Base-by-base conservation (phyloP, 2,797 vertebrate species). In the Bovichtus diacanthus region DNA sequence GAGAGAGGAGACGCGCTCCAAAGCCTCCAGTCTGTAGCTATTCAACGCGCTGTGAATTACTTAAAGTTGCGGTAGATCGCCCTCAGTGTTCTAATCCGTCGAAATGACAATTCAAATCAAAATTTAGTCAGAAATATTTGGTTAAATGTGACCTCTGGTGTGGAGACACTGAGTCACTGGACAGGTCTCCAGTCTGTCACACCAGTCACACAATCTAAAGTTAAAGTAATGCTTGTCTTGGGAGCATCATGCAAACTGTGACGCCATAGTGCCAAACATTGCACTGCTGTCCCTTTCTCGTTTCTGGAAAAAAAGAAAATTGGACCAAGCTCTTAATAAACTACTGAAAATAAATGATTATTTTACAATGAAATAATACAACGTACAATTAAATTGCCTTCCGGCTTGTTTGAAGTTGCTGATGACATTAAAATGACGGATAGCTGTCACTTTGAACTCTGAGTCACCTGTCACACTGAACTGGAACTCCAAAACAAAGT, bases 321-420 rank as follows among this genome's bases (percentile, higher is more conserved):
- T 62, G 15, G 7, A 41, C n/a, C 5, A 38, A 39, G 9, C 21
- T 25, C 1, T 58, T 12, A n/a, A 51, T 39, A 55, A 55, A 13
- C 10, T 2, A 46, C 9, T 21, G 3, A 54, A 68, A 38, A 12
- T 38, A 36, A 46, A n/a, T n/a, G n/a, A n/a, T n/a, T n/a, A n/a
- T n/a, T n/a, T n/a, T n/a, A n/a, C n/a, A n/a, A n/a, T n/a, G n/a
- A n/a, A n/a, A n/a, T n/a, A n/a, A n/a, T n/a, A n/a, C n/a, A n/a
- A n/a, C n/a, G n/a, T n/a, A n/a, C n/a, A n/a, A n/a, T 21, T n/a
- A 51, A 19, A 44, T 11, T 39, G 23, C 16, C 49, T 41, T 41
- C 46, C 44, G 19, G 16, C n/a, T 23, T 60, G 25, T 49, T 78
- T 31, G 13, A 51, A 54, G 12, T 27, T 77, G 34, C 53, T 59